phyloP scores from a whole-genome alignment of 2,888 invertebrate species.

The Glomeris marginata region DNA sequence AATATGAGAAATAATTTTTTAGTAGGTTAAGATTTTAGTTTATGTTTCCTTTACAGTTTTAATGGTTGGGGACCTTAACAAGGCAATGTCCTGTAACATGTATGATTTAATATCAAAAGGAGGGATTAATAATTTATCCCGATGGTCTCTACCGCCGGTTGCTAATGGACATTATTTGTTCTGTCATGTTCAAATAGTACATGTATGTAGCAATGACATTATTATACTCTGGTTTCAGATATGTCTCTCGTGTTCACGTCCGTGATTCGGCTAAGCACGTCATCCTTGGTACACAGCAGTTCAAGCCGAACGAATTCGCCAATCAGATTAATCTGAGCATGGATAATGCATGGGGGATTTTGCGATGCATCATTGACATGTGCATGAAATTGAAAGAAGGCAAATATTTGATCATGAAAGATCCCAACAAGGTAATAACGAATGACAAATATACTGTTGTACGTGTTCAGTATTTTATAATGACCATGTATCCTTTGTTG shows the following conservation, averaged over 20 bases:
- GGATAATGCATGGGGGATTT: conserved; percentile 99
- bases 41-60: no score
- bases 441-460: neutral
- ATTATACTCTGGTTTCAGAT: conserved; percentile 34
- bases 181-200: no score
- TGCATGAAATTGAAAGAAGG: conserved; percentile 96
- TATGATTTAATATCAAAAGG: no score
- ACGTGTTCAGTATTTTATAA: neutral
- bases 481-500: conserved; percentile 13
- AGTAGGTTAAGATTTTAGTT: no score
- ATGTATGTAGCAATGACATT: neutral
- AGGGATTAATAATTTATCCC: no score
- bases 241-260: conserved; percentile 88
- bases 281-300: conserved; percentile 92
- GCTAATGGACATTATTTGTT: no score
- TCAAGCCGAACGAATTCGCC: conserved; percentile 96
- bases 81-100: no score
- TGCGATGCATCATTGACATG: conserved; percentile 91
- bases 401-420: conserved; percentile 90
- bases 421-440: conserved; percentile 68
- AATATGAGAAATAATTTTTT: no score
- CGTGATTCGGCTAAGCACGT: conserved; percentile 93
- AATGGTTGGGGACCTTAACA: no score
- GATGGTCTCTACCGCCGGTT: no score
- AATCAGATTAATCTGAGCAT: conserved; percentile 96